A percentile compares a stretch with the other conserved stretches of the same genome.
Conservation (phyloP, 2,888 invertebrate genomes). For the Diachrysia chrysitis region DNA sequence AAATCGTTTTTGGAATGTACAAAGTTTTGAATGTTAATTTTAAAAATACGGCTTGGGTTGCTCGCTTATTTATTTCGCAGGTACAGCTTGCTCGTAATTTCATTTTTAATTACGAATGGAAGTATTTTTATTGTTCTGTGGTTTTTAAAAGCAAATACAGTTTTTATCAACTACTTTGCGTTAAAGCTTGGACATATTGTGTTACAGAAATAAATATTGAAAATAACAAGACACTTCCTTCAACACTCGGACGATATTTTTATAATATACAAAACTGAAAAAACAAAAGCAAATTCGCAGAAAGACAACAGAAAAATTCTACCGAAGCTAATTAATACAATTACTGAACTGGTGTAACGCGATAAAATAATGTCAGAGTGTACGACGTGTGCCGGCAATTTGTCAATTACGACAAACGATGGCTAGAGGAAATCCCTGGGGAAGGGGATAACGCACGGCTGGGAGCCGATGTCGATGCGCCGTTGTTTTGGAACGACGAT, state of each 20-base stretch:
- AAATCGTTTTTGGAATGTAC: conserved; percentile 47
- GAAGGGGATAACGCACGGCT: conserved; percentile 31
- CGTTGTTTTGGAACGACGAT: conserved; percentile 19
- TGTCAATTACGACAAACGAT: conserved; percentile 55
- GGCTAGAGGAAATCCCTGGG: conserved; percentile 42
- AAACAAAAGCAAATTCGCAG: conserved; percentile 18
- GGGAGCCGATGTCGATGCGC: conserved; percentile 7
- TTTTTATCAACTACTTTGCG: background rate
- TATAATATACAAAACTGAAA: background rate
- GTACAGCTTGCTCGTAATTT: conserved; percentile 29
- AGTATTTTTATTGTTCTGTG: conserved; percentile 24
- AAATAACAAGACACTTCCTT: background rate
- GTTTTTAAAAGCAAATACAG: conserved; percentile 9
- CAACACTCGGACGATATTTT: background rate
- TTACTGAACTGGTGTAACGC: conserved; percentile 53
- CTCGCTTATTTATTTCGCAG: conserved; percentile 48
- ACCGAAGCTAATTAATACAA: conserved; percentile 52
- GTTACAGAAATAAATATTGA: background rate
- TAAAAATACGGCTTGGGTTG: conserved; percentile 41
- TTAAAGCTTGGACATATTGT: background rate
- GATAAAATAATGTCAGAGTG: conserved; percentile 56
- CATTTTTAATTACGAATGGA: conserved; percentile 44
- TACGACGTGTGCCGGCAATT: conserved; percentile 45
- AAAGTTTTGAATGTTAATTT: conserved; percentile 52
- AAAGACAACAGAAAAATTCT: conserved; percentile 29